phyloP scores from a whole-genome alignment of 2,797 vertebrate species.

The Girardinus metallicus region DNA sequence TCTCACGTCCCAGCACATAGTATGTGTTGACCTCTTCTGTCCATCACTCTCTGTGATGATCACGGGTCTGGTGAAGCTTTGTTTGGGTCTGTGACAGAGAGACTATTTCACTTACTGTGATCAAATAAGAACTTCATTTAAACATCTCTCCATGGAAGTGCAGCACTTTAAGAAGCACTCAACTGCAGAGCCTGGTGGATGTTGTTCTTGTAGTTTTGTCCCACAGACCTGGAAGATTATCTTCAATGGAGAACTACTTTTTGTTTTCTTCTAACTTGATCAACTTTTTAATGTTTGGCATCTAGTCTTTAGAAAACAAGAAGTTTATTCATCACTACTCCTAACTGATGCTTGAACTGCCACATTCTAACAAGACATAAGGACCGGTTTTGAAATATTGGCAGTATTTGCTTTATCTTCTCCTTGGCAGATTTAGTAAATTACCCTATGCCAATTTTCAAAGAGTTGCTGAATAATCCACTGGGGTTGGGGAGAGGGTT shows the following conservation, averaged over 20 bases:
- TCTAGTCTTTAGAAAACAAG: not conserved
- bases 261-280: not conserved
- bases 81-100: constrained; percentile 8
- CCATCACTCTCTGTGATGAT: constrained; percentile 16
- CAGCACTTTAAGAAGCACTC: not conserved
- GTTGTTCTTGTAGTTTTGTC: not conserved
- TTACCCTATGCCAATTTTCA: not conserved
- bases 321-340: not conserved
- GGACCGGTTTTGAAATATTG: not conserved
- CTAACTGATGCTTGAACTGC: not conserved
- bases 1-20: not conserved
- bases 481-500: not conserved
- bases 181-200: not conserved
- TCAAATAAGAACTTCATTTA: not conserved
- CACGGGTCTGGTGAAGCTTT: constrained; percentile 11
- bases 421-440: not conserved
- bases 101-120: constrained; percentile 8
- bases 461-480: not conserved
- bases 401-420: not conserved
- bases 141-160: not conserved
- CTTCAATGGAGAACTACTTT: not conserved
- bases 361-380: not conserved
- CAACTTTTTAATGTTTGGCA: not conserved
- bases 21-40: constrained; percentile 23
- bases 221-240: not conserved